phyloP scores from a whole-genome alignment of 2,797 vertebrate species.

The Arctocebus calabarensis region DNA sequence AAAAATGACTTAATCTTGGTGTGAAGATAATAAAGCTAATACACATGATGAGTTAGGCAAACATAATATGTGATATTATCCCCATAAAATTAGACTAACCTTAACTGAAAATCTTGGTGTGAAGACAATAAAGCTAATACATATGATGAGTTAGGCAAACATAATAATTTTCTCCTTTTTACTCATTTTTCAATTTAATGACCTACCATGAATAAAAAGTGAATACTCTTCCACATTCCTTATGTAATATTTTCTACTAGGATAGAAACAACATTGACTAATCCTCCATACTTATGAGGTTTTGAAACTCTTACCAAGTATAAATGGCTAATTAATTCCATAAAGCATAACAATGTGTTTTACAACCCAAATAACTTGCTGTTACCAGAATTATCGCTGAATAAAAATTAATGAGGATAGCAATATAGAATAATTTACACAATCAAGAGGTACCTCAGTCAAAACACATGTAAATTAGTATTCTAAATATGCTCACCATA shows the following conservation, averaged over 20 bases:
- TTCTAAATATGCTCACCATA: background rate
- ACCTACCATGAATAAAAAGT: background rate
- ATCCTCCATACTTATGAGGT: constrained; percentile 15
- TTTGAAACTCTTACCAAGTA: constrained; percentile 11
- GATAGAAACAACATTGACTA: constrained; percentile 19
- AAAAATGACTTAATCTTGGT: too few species aligned
- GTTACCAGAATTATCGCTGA: background rate
- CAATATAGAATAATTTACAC: background rate
- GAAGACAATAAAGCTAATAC: too few species aligned
- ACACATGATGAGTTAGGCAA: too few species aligned
- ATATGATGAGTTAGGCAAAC: background rate
- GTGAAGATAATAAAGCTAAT: too few species aligned
- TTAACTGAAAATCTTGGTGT: too few species aligned
- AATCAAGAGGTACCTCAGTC: background rate
- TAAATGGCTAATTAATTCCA: constrained; percentile 59
- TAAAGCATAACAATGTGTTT: constrained; percentile 38
- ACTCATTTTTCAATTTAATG: background rate
- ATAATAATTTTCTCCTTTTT: constrained; percentile 1
- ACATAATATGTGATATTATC: too few species aligned
- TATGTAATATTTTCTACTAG: constrained; percentile 28
- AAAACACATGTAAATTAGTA: background rate
- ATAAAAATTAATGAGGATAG: constrained; percentile 15
- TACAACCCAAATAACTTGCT: background rate
- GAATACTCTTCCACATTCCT: constrained; percentile 38
- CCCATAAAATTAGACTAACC: too few species aligned